Base-by-base conservation (phyloP, 2,888 invertebrate genomes). In the Diloba caeruleocephala region DNA sequence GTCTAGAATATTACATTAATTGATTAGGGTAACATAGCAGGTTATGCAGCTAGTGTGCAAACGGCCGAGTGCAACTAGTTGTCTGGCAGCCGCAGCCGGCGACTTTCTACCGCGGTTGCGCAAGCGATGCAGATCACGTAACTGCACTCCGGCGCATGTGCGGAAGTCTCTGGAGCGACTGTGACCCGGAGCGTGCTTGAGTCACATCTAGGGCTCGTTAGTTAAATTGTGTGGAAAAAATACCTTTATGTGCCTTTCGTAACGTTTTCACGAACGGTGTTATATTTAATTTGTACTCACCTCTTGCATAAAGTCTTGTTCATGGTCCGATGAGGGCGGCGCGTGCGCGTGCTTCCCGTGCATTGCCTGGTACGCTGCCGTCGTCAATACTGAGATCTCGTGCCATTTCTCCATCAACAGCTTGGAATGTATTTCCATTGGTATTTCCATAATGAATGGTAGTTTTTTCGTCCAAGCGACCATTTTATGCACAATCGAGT, bases 401-500 rank as follows among this genome's bases (percentile, higher is more conserved):
- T 99, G 99, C 99, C 99, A 99, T 92, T 99, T 98, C 93, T 98
- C 98, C 83, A 99, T 99, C 81, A 99, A 94, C 74, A 99, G 94
- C 93, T 98, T 97, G 64, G 99, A 99, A 90, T 98, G 98, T 74
- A 98, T 97, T 92, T 98, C 98, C 80, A 99, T 98, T 43, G 99
- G 99, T 74, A 99, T 96, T 92, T 99, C 98, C 89, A 97, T 95
- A 89, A 99, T 99, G 93, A 99, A 99, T 52, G 99, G 99, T 90
- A 99, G 94, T 92, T 98, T 96, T 92, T 99, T 99, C 80, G 99
- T 99, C 99, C 99, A 99, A 90, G 98, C 98, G 71, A 99, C 99
- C 94, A 99, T 95, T 94, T 99, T 98, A 94, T 98, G 98, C 52
- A 99, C 99, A 81, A 99, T 99, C 71, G 98, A 98, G 94, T 99